These are phyloP conservation scores for Leucopsar rothschildi DNA, from an alignment of 2,113 vertebrate species.

Conservation along the genomic window DNA sequence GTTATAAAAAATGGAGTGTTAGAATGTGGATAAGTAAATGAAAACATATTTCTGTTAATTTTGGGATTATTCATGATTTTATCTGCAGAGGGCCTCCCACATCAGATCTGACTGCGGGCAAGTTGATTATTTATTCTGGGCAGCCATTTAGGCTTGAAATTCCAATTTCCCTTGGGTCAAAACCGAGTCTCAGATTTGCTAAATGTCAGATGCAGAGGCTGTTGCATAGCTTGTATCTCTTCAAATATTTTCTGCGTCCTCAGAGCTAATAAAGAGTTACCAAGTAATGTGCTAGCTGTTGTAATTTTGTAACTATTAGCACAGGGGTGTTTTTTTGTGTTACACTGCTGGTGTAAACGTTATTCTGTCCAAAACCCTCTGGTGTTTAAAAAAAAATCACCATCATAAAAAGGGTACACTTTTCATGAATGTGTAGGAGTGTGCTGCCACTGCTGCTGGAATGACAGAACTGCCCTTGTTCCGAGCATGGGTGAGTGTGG, in stretches of 20 bases:
- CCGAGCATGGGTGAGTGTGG: fast-evolving
- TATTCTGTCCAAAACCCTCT: background rate
- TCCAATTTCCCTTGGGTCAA: background rate
- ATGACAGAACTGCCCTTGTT: background rate
- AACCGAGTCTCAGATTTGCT: background rate
- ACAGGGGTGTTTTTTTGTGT: background rate
- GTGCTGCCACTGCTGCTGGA: background rate
- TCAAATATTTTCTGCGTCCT: background rate
- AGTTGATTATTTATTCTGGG: background rate
- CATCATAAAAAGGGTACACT: background rate
- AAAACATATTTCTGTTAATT: background rate
- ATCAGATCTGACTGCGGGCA: background rate
- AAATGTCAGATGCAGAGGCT: background rate
- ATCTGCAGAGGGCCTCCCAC: background rate
- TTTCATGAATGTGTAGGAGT: background rate
- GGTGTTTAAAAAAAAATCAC: background rate
- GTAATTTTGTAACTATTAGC: background rate
- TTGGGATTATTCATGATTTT: background rate
- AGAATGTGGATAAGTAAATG: background rate
- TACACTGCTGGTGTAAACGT: background rate
- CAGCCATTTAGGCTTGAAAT: background rate
- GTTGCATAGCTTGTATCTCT: background rate
- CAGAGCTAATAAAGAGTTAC: background rate
- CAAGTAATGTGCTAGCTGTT: background rate
- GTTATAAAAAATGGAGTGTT: background rate